These are phyloP conservation scores for Drosophila melanica DNA, from an alignment of 1,140 invertebrate species.

Conservation along the genomic window DNA sequence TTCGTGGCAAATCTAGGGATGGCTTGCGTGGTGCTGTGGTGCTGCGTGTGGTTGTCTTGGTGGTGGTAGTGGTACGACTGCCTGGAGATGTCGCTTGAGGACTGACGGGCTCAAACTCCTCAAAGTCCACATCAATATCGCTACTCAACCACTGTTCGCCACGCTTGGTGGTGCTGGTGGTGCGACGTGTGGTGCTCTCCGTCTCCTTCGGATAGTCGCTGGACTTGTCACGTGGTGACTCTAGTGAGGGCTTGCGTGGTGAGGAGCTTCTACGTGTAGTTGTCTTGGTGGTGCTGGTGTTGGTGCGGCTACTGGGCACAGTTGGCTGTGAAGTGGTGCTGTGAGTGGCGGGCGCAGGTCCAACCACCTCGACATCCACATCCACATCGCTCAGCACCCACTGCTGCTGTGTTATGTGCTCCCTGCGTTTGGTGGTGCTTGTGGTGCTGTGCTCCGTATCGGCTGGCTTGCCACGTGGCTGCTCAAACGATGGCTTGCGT, in stretches of 20 bases:
- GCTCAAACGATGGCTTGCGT: conserved; percentile 31
- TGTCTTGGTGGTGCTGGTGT: conserved; percentile 12
- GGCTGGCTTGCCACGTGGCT: conserved; percentile 4
- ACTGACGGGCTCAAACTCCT: conserved; percentile 36
- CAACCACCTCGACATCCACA: conserved; percentile 52
- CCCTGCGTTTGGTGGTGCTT: conserved; percentile 41
- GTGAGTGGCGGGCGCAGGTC: not conserved
- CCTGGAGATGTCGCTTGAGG: conserved; percentile 34
- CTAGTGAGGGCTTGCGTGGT: conserved; percentile 4
- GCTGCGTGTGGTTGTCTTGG: conserved; percentile 1
- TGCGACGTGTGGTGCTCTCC: not conserved
- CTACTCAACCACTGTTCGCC: conserved; percentile 2
- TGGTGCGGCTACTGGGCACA: conserved; percentile 7
- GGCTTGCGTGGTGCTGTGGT: conserved; percentile 17
- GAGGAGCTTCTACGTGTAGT: conserved; percentile 4
- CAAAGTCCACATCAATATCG: conserved; percentile 47
- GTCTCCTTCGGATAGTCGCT: not conserved
- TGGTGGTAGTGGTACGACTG: conserved; percentile 36
- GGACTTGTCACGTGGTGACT: not conserved
- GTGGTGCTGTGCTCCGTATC: conserved; percentile 19
- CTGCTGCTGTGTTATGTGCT: conserved; percentile 59
- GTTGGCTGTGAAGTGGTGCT: not conserved
- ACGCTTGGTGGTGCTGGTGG: conserved; percentile 15
- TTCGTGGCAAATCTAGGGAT: not conserved
- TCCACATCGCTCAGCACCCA: conserved; percentile 67